Percentiles rank a stretch among this genome's conserved stretches.
Conservation (phyloP, 2,888 invertebrate genomes). For the Cataglyphis albicans region DNA sequence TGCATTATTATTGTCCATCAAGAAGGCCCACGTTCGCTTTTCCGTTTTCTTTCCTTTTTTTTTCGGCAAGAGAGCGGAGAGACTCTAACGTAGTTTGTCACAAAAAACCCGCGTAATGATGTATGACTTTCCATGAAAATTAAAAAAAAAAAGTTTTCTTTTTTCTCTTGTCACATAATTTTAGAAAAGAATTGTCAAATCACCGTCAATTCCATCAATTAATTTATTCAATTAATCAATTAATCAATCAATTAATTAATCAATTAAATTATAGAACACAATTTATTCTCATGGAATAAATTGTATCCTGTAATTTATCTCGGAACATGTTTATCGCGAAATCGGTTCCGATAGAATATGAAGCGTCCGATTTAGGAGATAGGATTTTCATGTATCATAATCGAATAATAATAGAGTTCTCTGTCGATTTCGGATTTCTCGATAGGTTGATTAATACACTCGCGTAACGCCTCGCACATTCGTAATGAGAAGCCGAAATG, state of each 20-base stretch:
- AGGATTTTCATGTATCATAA: constrained; percentile 2
- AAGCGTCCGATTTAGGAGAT: constrained; percentile 1
- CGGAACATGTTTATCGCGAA: background rate
- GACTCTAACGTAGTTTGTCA: background rate
- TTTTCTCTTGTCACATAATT: background rate
- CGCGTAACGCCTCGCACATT: constrained; percentile 5
- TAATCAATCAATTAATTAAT: too few species aligned
- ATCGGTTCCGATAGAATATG: background rate
- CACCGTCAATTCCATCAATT: background rate
- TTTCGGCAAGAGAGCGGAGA: background rate
- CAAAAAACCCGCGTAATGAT: background rate
- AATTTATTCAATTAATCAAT: too few species aligned
- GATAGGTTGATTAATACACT: constrained; percentile 32
- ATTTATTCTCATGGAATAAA: background rate
- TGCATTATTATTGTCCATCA: constrained; percentile 64
- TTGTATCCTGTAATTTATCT: background rate
- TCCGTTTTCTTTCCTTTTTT: background rate
- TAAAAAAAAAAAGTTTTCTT: background rate
- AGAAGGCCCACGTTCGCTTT: constrained; percentile 33
- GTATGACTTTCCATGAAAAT: background rate
- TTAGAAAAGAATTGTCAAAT: background rate
- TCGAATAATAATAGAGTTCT: constrained; percentile 10
- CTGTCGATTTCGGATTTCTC: background rate
- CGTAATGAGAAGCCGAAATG: constrained; percentile 36
- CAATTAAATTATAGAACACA: too few species aligned